Conservation (phyloP, 2,113 vertebrate species). For the Sus scrofa region T2T-Sscrofa CM000823.6:8354001-8354500, state of each 20-base stretch:
- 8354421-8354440: neutral
- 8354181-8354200: neutral
- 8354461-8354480: neutral
- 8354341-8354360: neutral
- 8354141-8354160: neutral
- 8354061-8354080: rapidly evolving
- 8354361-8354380: neutral
- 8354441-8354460: rapidly evolving
- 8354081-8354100: rapidly evolving
- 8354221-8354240: neutral
- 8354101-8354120: neutral
- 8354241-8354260: neutral
- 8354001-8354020: rapidly evolving
- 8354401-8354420: neutral
- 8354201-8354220: neutral
- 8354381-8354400: neutral
- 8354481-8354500: neutral
- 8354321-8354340: neutral
- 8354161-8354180: neutral
- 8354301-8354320: rapidly evolving
- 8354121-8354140: neutral
- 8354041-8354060: rapidly evolving
- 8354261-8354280: neutral
- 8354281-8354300: neutral
- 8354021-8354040: rapidly evolving